These are phyloP conservation scores for Criorhina ranunculi DNA, from an alignment of 2,888 invertebrate genomes.

Conservation along the genomic window DNA sequence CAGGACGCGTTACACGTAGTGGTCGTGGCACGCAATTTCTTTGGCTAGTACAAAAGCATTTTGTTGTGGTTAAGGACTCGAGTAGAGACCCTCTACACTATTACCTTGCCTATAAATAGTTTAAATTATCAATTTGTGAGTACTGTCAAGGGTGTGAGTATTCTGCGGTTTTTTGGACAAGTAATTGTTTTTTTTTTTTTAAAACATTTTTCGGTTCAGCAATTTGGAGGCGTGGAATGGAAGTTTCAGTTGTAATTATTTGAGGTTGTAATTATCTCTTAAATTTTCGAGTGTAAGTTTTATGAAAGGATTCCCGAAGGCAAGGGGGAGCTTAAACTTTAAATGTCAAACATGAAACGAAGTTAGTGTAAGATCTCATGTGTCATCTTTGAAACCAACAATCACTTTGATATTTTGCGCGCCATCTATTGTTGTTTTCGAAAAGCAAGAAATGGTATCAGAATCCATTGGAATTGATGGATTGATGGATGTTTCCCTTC, in stretches of 20 bases:
- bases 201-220: constrained; percentile 11
- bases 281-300: constrained; percentile 10
- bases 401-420: too few relatives aligned
- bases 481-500: too few relatives aligned
- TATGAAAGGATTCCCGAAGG: neutral
- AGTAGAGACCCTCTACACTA: neutral
- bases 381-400: too few relatives aligned
- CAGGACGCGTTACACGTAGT: constrained; percentile 18
- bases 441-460: too few relatives aligned
- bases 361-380: too few relatives aligned
- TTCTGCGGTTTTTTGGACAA: constrained; percentile 31
- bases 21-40: constrained; percentile 50
- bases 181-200: neutral
- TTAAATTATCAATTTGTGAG: constrained; percentile 51
- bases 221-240: constrained; percentile 22
- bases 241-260: constrained; percentile 32
- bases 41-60: neutral
- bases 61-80: neutral
- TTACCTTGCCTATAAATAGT: constrained; percentile 46
- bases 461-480: too few relatives aligned
- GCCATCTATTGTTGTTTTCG: too few relatives aligned
- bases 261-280: constrained; percentile 8
- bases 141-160: neutral
- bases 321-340: too few relatives aligned
- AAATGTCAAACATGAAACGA: too few relatives aligned